Conservation (phyloP, 2,797 vertebrate genomes). For the Petrocephalus schoutedeni region DNA sequence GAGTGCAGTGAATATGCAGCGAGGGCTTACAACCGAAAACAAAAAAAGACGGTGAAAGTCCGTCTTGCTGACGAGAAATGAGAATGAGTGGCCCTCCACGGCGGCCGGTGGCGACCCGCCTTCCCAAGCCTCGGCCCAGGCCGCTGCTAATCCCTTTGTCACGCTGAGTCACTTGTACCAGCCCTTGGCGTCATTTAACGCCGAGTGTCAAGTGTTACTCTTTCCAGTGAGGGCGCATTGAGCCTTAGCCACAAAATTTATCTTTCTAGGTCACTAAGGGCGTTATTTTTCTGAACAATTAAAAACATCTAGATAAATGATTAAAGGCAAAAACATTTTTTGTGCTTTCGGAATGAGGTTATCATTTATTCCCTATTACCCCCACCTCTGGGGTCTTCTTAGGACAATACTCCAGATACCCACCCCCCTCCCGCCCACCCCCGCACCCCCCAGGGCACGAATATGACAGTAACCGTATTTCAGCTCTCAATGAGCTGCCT, state of each 20-base stretch:
- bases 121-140: background rate
- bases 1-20: background rate
- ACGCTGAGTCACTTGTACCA: background rate
- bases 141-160: background rate
- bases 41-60: background rate
- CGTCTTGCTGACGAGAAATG: background rate
- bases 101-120: background rate
- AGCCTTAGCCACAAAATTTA: conserved; percentile 21
- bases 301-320: background rate
- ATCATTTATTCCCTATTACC: conserved; percentile 11
- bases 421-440: background rate
- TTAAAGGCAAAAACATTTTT: conserved; percentile 6
- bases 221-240: background rate
- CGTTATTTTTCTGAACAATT: conserved; percentile 4
- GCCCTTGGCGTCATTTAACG: background rate
- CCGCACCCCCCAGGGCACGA: background rate
- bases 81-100: background rate
- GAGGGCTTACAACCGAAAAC: background rate
- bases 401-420: background rate
- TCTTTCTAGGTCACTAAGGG: conserved; percentile 21
- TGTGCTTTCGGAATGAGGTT: conserved; percentile 11
- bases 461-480: conserved; percentile 26
- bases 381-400: background rate
- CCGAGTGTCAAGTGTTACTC: conserved; percentile 5
- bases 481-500: conserved; percentile 2